Conservation (phyloP, 2,888 invertebrate genomes). For the Dolichomitus sp. region DNA sequence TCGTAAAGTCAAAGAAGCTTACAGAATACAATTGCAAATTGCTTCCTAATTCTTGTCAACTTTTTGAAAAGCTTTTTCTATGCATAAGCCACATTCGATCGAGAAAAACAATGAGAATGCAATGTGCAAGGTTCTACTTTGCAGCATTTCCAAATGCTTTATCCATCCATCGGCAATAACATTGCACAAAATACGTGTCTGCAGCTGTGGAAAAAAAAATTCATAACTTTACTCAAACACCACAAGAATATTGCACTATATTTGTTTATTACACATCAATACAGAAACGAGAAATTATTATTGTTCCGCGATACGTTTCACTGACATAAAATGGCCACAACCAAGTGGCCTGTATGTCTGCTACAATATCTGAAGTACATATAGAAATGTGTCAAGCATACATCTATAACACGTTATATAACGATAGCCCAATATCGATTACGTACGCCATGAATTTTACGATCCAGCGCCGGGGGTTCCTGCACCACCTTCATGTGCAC, state of each 20-base stretch:
- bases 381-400: constrained; percentile 4
- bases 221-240: background rate
- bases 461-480: constrained; percentile 23
- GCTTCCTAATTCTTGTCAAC: no score
- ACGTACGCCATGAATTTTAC: constrained; percentile 51
- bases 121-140: no score
- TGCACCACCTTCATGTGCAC: background rate
- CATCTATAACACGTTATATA: constrained; percentile 7
- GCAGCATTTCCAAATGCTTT: no score
- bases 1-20: no score
- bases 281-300: background rate
- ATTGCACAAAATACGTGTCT: background rate
- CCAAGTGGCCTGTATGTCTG: background rate
- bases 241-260: background rate
- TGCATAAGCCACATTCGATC: no score
- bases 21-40: no score
- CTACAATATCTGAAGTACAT: background rate
- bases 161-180: background rate
- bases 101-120: no score
- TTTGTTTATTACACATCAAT: background rate
- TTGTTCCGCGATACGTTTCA: background rate
- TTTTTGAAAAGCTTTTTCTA: no score
- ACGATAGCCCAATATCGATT: constrained; percentile 41
- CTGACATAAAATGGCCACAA: background rate
- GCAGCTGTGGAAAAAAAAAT: background rate